Percentiles rank a stretch among this genome's conserved stretches.
Conservation (phyloP, 2,888 invertebrate genomes). For the Lypha dubia region DNA sequence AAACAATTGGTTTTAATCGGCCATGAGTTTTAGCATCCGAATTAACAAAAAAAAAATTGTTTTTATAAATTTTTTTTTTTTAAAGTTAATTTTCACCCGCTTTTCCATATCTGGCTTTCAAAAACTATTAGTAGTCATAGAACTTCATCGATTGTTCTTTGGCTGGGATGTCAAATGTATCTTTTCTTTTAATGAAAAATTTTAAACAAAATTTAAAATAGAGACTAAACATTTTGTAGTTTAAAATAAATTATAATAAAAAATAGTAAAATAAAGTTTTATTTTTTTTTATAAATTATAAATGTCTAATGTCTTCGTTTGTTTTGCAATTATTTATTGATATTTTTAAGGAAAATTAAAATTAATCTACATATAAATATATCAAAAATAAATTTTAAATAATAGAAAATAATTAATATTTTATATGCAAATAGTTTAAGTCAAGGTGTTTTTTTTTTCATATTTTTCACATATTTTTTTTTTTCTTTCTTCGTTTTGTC, state of each 20-base stretch:
- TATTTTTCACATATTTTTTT: no score
- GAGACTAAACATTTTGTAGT: slow-evolving; percentile 43
- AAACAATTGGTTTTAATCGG: no score
- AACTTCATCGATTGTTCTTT: neutral
- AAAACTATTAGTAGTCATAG: no score
- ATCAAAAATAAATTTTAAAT: slow-evolving; percentile 74
- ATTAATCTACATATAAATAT: slow-evolving; percentile 68
- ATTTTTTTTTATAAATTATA: slow-evolving; percentile 34
- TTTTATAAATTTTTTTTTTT: no score
- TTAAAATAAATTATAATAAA: slow-evolving; percentile 49
- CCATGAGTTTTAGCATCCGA: no score
- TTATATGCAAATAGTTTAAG: slow-evolving; percentile 73
- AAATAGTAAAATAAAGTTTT: slow-evolving; percentile 41
- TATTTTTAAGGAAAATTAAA: slow-evolving; percentile 55
- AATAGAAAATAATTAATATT: slow-evolving; percentile 68
- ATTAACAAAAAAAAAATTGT: no score
- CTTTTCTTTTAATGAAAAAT: slow-evolving; percentile 74
- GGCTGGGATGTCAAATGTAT: slow-evolving; percentile 59
- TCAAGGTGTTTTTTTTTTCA: slow-evolving; percentile 72
- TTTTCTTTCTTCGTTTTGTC: slow-evolving; percentile 53
- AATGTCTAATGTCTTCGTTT: slow-evolving; percentile 65
- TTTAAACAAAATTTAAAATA: slow-evolving; percentile 64
- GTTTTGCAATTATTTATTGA: slow-evolving; percentile 58
- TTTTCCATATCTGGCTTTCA: no score
- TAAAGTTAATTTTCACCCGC: no score